Evolutionary conservation across 2,113 vertebrate species (phyloP), one percentile per base, ranked within the genome.

Genomic region (Tachuris rubrigastra): DNA sequence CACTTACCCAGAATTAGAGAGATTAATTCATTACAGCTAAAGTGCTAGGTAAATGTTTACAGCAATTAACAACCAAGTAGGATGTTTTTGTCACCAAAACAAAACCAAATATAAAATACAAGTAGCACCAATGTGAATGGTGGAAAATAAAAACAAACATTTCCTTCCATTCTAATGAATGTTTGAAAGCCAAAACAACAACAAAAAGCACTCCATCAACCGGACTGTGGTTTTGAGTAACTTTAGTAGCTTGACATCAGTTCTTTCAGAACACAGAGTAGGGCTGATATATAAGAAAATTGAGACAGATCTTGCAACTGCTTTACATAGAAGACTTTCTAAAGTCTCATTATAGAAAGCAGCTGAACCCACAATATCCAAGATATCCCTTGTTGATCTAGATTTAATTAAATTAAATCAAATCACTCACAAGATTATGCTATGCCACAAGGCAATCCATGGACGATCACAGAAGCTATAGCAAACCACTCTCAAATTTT

Each of bases 11-110:
- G 49, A 58, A 84, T 79, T 88, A 77, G 47, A 35, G 21, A 80
- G 41, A 92, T 68, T 81, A 86, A 86, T 93, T 93, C 65, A 76
- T 91, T 91, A 87, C 46, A 8, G 87, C 63, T 93, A 31, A 79
- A 96, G 50, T 86, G 82, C 55, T 93, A 86, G 77, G 55, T 83
- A 93, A 89, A 85, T 90, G 60, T 95, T 96, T 93, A 90, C 84
- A 92, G 67, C 73, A 86, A 93, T 93, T 94, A 88, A 46, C 55
- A 81, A 59, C 42, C 59, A 52, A 46, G n/a, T 77, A 77, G 85
- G 79, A 84, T 81, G 79, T 65, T 88, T 96, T 93, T 65, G 50
- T 86, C 76, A 47, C 56, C 44, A 67, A 85, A 92, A n/a, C 39
- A 92, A 68, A 87, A 79, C 60, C 20, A 65, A 82, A 80, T 39